These are phyloP conservation scores for Nephrotoma appendiculata DNA, from an alignment of 2,888 invertebrate species.

Conservation along the genomic window DNA sequence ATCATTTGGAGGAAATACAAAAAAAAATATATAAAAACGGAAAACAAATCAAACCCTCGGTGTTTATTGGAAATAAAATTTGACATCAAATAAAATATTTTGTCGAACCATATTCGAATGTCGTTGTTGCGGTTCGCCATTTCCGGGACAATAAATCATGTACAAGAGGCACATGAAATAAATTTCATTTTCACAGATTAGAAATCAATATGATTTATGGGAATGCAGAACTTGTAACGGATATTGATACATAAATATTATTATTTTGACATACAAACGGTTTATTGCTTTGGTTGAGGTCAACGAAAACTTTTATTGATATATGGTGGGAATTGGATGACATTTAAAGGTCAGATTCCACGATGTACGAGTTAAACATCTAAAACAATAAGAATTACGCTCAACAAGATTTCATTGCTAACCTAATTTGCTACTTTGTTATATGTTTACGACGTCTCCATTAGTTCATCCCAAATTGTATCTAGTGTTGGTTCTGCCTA, in stretches of 20 bases:
- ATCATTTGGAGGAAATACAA: background rate
- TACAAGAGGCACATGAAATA: background rate
- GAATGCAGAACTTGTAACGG: background rate
- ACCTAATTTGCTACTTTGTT: no score
- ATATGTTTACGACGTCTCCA: no score
- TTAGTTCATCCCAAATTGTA: no score
- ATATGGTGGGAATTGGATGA: no score
- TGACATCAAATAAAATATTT: background rate
- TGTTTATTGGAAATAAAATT: background rate
- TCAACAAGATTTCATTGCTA: no score
- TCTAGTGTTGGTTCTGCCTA: no score
- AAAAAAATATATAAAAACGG: background rate
- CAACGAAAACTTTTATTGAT: no score
- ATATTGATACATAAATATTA: background rate
- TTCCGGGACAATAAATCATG: background rate
- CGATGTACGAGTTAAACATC: no score
- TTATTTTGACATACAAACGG: background rate
- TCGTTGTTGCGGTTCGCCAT: background rate
- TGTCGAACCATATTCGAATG: background rate
- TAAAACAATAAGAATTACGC: no score
- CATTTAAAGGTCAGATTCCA: no score
- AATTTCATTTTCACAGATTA: background rate
- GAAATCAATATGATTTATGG: background rate
- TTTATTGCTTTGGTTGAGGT: no score
- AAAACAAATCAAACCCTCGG: background rate